Evolutionary conservation across 2,797 vertebrate species (phyloP), one percentile per base, ranked within the genome.

Genomic region (Anguilla anguilla): DNA sequence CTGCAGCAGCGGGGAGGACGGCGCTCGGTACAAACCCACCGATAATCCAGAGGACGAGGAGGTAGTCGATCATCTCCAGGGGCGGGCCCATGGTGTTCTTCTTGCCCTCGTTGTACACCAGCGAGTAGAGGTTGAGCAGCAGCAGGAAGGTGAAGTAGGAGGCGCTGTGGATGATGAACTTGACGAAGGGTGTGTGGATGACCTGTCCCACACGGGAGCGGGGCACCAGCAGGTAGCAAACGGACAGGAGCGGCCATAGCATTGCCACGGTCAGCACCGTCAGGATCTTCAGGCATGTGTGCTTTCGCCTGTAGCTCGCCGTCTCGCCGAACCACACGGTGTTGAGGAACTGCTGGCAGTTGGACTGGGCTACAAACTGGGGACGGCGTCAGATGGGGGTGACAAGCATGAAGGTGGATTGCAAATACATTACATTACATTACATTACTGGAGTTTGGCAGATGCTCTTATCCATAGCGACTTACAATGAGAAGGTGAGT

Each of bases 301-400:
- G 99, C 87, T 99, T 99, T 88, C 99, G 97, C 3, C 99, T 96
- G 89, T 99, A 99, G 92, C 97, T 98, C 22, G 99, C 98, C 94
- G 98, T 98, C 94, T 99, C 98, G 57, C 98, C 99, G 5, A 99
- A 99, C 99, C 99, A 99, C 86, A 99, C 98, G 0, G 98, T 99
- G 95, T 99, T 99, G 86, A 99, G 97, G 92, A 99, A 99, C 96
- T 99, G 98, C 91, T 99, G 99, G 93, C 99, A 99, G 95, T 99
- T 99, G 89, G 98, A 99, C 93, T 99, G 99, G 81, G 99, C 97
- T 92, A 99, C 99, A 90, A 99, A 99, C 99, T 99, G 93, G 1
- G 84, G 85, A 64, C 28, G 35, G 49, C 7, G n/a, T 25, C 49
- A 53, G 82, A 51, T n/a, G 46, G n/a, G 82, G 82, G 49, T 17